A percentile compares a stretch with the other conserved stretches of the same genome.
Conservation (phyloP, 2,888 invertebrate species). For the Noctua pronuba region DNA sequence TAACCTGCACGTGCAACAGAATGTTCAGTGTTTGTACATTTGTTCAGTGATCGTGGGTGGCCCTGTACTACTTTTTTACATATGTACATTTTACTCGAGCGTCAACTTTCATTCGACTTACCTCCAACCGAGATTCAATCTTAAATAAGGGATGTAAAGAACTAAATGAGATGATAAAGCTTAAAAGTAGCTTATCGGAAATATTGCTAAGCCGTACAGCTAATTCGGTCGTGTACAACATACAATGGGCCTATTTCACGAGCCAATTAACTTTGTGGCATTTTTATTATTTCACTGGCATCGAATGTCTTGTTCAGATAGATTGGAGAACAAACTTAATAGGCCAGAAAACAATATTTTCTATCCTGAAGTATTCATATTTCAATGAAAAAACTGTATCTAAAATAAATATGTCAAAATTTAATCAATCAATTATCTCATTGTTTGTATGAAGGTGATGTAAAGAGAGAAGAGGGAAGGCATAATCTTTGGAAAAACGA, state of each 20-base stretch:
- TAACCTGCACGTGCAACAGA: constrained; percentile 69
- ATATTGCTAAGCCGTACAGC: constrained; percentile 81
- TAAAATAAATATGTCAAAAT: not conserved
- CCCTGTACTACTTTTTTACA: constrained; percentile 84
- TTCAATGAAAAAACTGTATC: not conserved
- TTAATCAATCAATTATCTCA: not conserved
- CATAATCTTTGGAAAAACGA: not conserved
- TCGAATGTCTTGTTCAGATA: constrained; percentile 60
- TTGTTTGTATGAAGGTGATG: not conserved
- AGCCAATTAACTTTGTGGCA: constrained; percentile 83
- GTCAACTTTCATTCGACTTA: constrained; percentile 80
- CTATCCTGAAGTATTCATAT: constrained; percentile 2
- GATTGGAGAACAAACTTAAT: constrained; percentile 17
- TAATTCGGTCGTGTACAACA: constrained; percentile 84
- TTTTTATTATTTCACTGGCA: constrained; percentile 70
- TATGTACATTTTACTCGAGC: constrained; percentile 81
- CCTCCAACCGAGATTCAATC: constrained; percentile 79
- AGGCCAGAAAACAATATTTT: not conserved
- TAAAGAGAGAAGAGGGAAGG: not conserved
- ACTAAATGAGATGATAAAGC: constrained; percentile 70
- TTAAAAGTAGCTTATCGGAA: constrained; percentile 80
- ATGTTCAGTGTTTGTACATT: constrained; percentile 70
- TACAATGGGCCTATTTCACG: constrained; percentile 89
- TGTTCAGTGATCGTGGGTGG: constrained; percentile 84
- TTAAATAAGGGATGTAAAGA: constrained; percentile 75